phyloP scores from a whole-genome alignment of 2,113 vertebrate species.

The Kryptolebias marmoratus region DNA sequence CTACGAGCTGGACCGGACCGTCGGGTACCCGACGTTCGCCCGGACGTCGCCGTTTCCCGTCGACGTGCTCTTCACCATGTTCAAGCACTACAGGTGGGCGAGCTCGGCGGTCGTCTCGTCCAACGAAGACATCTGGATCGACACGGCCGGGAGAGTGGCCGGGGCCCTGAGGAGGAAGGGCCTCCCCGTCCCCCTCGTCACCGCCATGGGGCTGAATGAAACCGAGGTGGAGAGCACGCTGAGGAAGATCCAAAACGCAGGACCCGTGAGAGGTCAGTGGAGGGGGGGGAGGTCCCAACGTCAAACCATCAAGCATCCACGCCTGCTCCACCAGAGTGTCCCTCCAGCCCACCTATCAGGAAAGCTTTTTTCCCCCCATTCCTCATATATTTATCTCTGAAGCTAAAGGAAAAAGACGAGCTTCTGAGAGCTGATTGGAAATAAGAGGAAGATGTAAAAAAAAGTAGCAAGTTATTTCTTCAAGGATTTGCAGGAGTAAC shows the following conservation, averaged over 20 bases:
- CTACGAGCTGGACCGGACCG: conserved; percentile 82
- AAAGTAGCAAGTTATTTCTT: no score
- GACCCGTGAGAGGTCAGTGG: conserved; percentile 84
- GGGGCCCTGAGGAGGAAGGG: conserved; percentile 80
- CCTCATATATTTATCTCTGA: no score
- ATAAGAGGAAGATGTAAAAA: no score
- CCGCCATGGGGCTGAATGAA: conserved; percentile 77
- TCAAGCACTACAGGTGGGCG: conserved; percentile 91
- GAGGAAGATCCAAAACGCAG: conserved; percentile 78
- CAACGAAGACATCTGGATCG: conserved; percentile 87
- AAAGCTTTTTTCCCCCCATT: no score
- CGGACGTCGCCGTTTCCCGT: conserved; percentile 83
- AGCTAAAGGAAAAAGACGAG: no score
- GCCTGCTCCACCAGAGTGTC: no score
- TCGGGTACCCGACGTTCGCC: conserved; percentile 80
- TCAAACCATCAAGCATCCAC: no score
- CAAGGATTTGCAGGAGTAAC: no score
- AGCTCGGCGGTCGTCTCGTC: conserved; percentile 87
- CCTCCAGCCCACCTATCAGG: no score
- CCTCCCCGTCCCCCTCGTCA: conserved; percentile 84
- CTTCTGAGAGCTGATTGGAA: no score
- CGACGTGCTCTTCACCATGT: conserved; percentile 81
- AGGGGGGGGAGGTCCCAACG: no score
- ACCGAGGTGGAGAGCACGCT: conserved; percentile 79
- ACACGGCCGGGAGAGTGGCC: conserved; percentile 83